Percentiles rank a stretch among this genome's conserved stretches.
Evolutionary conservation across 2,113 vertebrate genomes (phyloP).

Genomic region (Dendropsophus ebraccatus): DNA sequence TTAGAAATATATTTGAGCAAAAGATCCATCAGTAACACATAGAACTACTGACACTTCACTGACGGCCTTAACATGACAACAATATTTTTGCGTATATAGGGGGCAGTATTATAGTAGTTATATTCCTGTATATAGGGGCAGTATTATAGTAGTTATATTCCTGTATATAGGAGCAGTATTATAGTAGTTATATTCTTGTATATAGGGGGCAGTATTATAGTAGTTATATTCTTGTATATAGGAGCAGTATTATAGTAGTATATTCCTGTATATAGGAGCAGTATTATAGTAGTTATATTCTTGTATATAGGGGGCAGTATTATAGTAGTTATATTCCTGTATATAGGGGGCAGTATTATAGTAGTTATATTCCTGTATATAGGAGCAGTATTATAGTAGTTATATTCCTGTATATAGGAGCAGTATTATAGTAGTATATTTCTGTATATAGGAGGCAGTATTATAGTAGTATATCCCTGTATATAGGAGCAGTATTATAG

Average conservation of each 20-base stretch:
- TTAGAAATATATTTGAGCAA: too few species aligned
- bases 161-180: neutral
- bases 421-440: neutral
- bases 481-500: too few species aligned
- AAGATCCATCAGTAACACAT: too few species aligned
- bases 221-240: constrained; percentile 12
- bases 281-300: constrained; percentile 1
- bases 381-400: constrained; percentile 9
- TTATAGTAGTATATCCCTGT: too few species aligned
- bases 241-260: constrained; percentile 23
- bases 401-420: neutral
- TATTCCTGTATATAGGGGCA: too few species aligned
- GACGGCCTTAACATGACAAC: too few species aligned
- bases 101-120: neutral
- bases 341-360: neutral
- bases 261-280: constrained; percentile 14
- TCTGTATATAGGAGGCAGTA: too few species aligned
- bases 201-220: constrained; percentile 1
- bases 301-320: too few species aligned
- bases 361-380: constrained; percentile 3
- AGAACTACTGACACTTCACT: too few species aligned
- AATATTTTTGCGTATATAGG: too few species aligned
- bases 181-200: constrained; percentile 5
- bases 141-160: too few species aligned
- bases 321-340: constrained; percentile 6